These are phyloP conservation scores for Hirudinaria manillensis DNA, from an alignment of 2,888 invertebrate genomes.

Conservation along the genomic window DNA sequence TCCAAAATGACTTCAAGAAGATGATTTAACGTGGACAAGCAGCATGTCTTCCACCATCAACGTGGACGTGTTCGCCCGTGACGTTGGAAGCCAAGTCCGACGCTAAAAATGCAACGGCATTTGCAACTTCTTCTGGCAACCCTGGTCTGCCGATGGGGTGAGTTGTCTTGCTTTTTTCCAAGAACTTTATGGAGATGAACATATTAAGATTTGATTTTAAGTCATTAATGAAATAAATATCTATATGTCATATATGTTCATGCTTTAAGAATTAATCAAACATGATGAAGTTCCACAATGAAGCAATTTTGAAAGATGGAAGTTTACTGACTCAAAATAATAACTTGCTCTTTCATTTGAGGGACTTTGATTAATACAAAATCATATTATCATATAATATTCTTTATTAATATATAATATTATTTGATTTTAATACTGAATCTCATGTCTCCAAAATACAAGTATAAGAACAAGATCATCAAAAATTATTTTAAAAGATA, in stretches of 20 bases:
- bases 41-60: conserved; percentile 88
- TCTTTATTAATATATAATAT: not conserved
- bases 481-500: not conserved
- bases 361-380: too few species aligned
- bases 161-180: conserved; percentile 76
- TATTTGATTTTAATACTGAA: too few species aligned
- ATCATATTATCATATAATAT: not conserved
- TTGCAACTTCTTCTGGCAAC: conserved; percentile 76
- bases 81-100: conserved; percentile 73
- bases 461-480: too few species aligned
- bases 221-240: too few species aligned
- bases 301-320: too few species aligned
- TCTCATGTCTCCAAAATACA: too few species aligned
- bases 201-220: too few species aligned
- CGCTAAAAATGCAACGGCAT: conserved; percentile 82
- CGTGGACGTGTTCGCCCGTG: conserved; percentile 79
- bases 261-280: too few species aligned
- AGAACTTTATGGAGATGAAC: conserved; percentile 59
- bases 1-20: not conserved
- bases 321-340: too few species aligned
- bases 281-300: too few species aligned
- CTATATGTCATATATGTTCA: too few species aligned
- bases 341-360: too few species aligned
- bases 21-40: conserved; percentile 71
- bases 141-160: conserved; percentile 85